Evolutionary conservation across 2,888 invertebrate species (phyloP).

Genomic region (Yponomeuta evonymella): DNA sequence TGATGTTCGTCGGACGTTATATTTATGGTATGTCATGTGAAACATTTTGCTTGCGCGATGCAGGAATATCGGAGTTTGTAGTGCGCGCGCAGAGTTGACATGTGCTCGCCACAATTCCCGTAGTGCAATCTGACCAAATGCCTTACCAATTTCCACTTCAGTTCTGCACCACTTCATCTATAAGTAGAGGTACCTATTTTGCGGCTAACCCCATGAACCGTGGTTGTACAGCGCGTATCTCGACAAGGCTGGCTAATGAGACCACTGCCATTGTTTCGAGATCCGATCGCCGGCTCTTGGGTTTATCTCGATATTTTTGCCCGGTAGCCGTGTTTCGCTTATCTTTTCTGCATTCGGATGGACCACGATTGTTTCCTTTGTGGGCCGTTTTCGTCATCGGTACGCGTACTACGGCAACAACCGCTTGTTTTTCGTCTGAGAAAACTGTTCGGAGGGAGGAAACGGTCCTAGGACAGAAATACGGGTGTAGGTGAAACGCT

Average conservation of each 20-base stretch:
- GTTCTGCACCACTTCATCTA: not conserved
- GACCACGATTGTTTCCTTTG: conserved; percentile 52
- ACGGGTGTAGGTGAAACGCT: too few species aligned
- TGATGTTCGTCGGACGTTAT: too few species aligned
- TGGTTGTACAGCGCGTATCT: conserved; percentile 31
- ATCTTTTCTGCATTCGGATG: conserved; percentile 45
- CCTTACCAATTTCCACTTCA: too few species aligned
- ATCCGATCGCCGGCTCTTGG: conserved; percentile 45
- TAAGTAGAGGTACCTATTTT: not conserved
- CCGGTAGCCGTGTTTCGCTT: conserved; percentile 66
- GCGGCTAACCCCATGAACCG: conserved; percentile 22
- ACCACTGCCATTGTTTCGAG: conserved; percentile 70
- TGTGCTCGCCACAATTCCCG: too few species aligned
- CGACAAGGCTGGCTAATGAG: conserved; percentile 69
- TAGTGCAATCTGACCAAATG: too few species aligned
- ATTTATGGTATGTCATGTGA: too few species aligned
- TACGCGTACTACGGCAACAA: conserved; percentile 17
- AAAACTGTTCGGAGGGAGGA: not conserved
- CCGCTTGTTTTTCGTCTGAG: conserved; percentile 26
- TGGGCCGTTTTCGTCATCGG: conserved; percentile 55
- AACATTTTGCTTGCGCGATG: too few species aligned
- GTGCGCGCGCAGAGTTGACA: too few species aligned
- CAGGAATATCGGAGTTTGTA: too few species aligned
- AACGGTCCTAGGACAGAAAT: too few species aligned
- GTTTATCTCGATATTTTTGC: conserved; percentile 67